These are phyloP conservation scores for Galbula dea DNA, from an alignment of 2,113 vertebrate genomes.

Conservation along the genomic window DNA sequence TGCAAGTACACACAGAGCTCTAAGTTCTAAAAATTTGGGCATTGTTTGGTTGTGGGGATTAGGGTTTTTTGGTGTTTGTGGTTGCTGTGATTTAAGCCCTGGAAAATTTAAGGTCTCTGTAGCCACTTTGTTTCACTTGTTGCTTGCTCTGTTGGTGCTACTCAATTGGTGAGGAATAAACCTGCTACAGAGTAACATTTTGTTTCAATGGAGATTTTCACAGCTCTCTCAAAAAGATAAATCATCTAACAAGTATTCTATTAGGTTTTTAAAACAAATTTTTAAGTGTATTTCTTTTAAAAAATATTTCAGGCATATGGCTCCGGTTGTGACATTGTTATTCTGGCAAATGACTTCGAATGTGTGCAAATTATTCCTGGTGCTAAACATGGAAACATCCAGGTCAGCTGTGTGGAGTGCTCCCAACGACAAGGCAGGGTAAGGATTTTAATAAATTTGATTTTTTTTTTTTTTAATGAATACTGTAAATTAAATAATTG, in stretches of 20 bases:
- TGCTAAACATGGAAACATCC: conserved; percentile 98
- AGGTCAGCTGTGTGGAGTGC: conserved; percentile 98
- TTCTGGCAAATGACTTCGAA: conserved; percentile 96
- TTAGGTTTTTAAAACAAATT: not conserved
- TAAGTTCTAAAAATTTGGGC: not conserved
- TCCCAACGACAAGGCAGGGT: conserved; percentile 95
- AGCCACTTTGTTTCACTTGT: not conserved
- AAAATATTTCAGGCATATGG: conserved; percentile 87
- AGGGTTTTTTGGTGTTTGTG: not conserved
- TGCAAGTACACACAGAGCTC: not conserved
- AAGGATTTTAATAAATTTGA: conserved; percentile 66
- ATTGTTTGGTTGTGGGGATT: not conserved
- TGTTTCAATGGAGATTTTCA: not conserved
- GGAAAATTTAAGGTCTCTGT: rapidly evolving
- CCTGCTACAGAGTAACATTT: rapidly evolving
- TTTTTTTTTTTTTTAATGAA: not conserved
- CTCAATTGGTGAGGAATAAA: not conserved
- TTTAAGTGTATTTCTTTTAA: not conserved
- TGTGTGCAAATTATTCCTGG: conserved; percentile 98
- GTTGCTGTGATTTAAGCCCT: rapidly evolving
- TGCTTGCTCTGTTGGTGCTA: not conserved
- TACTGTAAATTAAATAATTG: not conserved
- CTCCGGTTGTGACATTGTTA: conserved; percentile 96
- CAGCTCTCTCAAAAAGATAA: not conserved
- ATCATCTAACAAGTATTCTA: not conserved